Evolutionary conservation across 2,113 vertebrate genomes (phyloP), one percentile per base, ranked within the genome.

Genomic region (Nothoprocta perdicaria): DNA sequence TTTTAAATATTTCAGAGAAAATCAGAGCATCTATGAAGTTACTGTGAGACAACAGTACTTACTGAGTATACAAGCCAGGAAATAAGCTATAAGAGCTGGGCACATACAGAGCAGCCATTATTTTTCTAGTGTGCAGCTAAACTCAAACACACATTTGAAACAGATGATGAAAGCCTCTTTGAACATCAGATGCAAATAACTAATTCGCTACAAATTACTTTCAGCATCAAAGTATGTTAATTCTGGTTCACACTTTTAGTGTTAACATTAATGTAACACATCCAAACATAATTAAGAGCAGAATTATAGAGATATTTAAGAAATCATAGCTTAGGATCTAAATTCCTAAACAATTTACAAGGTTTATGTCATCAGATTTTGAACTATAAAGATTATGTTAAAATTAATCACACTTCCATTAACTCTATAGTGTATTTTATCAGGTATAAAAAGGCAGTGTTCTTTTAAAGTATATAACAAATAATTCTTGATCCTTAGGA

Each of bases 121-220:
- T 58, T 55, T 71, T 24, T 40, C 10, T 48, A 72, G 24, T 40
- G 40, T 68, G 43, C 33, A 86, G 15, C 19, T 80, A 43, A 48
- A 84, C 27, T 90, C 53, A 86, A 18, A 18, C 67, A 62, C 0
- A 1, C 4, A 5, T 93, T 90, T 82, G 67, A 94, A 91, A 87
- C 38, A 9, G 7, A 53, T 71, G 40, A 79, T 50, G 13, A 93
- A 50, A 80, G 78, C 19, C 1, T 80, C 68, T 91, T 86, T 84
- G 80, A 94, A 95, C 46, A 65, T 52, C 33, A 60, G 21, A 87
- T 67, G 65, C 63, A 92, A 94, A 63, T 43, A 31, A 15, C 27
- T 91, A 91, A 68, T 72, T 88, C 5, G 5, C 40, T 83, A 84
- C 73, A 90, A 94, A 81, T 72, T 72, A 53, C 33, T 68, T 92